Evolutionary conservation across 2,888 invertebrate species (phyloP).

Genomic region (Alloplasta piceator): DNA sequence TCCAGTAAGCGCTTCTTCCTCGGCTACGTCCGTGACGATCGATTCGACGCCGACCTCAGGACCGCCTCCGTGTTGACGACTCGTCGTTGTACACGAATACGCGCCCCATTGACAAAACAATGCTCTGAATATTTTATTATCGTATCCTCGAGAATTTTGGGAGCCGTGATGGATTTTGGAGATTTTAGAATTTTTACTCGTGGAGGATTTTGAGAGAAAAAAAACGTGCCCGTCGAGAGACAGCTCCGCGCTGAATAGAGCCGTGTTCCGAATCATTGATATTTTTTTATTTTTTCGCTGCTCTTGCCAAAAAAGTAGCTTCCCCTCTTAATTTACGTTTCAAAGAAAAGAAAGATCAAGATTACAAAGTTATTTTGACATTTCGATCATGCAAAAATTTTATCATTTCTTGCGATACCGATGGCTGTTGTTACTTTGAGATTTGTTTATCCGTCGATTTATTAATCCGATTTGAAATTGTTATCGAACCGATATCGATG

Average conservation of each 20-base stretch:
- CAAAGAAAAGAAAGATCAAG: too few species aligned
- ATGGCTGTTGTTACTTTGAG: too few species aligned
- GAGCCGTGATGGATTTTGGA: slow-evolving; percentile 24
- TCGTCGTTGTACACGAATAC: slow-evolving; percentile 15
- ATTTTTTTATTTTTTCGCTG: slow-evolving; percentile 3
- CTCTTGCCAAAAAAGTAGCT: not conserved
- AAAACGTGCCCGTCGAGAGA: slow-evolving; percentile 4
- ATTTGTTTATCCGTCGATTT: too few species aligned
- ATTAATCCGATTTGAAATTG: too few species aligned
- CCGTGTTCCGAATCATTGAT: not conserved
- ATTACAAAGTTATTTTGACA: too few species aligned
- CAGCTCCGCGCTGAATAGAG: not conserved
- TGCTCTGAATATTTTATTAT: slow-evolving; percentile 36
- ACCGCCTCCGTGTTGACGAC: slow-evolving; percentile 79
- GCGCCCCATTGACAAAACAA: slow-evolving; percentile 58
- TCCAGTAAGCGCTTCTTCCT: slow-evolving; percentile 73
- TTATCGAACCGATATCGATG: too few species aligned
- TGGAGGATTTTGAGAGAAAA: not conserved
- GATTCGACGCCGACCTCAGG: slow-evolving; percentile 72
- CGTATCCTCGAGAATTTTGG: slow-evolving; percentile 37
- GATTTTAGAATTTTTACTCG: not conserved
- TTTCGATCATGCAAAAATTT: too few species aligned
- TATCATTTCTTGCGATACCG: too few species aligned
- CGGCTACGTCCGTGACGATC: slow-evolving; percentile 73
- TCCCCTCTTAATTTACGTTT: not conserved